Base-by-base conservation (phyloP, 2,113 vertebrate species). In the Rhynchomys soricoides region DNA sequence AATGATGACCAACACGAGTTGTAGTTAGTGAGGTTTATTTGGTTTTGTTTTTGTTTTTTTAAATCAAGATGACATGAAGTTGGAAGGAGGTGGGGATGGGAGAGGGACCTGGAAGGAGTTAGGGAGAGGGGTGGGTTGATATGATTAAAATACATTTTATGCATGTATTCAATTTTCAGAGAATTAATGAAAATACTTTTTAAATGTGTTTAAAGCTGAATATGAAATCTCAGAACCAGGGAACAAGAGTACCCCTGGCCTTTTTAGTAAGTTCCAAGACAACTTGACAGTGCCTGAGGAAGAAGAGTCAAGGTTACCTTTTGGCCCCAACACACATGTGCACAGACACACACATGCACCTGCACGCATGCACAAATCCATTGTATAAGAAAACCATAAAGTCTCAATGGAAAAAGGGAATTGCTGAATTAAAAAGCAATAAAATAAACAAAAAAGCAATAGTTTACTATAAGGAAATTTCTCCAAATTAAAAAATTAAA, bases 391-490 rank as follows among this genome's bases (percentile, higher is more conserved):
- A 48, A 68, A 86, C 26, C 12, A 34, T 64, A 66, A 37, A 66
- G 43, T 59, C 26, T 86, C 19, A 37, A 66, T 7, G 71, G 52
- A 86, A 78, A 96, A 85, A 19, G 95, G 59, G 7, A 73, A 73
- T 57, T 71, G 48, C 55, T 40, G 89, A 91, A 24, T 17, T 89
- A 57, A 93, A 95, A 89, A 66, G 12, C n/a, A 94, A 83, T 9
- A 71, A 34, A 78, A 91, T 37, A 83, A 78, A 64, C 31, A 89
- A 75, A 91, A 92, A 3, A 77, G 62, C 43, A 87, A 71, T 5
- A 83, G 40, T 43, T 77, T 9, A n/a, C 52, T 83, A 55, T 90
- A 86, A 93, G 5, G 62, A 87, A 93, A 78, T 10, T 29, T 94
- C 66, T 71, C 50, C 45, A 86, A 86, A 40, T 68, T 40, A 37